Evolutionary conservation across 2,888 invertebrate genomes (phyloP).

Genomic region (Acanthosepion lycidas): DNA sequence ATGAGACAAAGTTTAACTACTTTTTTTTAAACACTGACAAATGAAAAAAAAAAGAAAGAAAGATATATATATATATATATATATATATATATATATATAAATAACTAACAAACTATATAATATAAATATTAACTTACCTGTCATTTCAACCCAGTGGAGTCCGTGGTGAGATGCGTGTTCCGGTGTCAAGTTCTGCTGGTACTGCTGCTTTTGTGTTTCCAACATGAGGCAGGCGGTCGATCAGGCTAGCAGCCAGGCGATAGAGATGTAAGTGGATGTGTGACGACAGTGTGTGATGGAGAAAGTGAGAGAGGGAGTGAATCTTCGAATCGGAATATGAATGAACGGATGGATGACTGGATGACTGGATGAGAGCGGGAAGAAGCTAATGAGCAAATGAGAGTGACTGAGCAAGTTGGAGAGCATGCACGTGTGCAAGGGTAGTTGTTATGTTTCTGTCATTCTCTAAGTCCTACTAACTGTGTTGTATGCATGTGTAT

Average conservation of each 20-base stretch:
- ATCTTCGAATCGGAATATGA: too few relatives aligned
- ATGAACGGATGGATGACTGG: not conserved
- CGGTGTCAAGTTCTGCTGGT: not conserved
- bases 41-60: not conserved
- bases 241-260: conserved; percentile 33
- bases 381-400: not conserved
- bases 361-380: not conserved
- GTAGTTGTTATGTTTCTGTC: not conserved
- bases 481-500: not conserved
- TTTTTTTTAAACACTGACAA: not conserved
- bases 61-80: too few relatives aligned
- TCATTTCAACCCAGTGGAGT: conserved; percentile 6
- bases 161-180: not conserved
- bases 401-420: not conserved
- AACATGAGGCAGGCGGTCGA: not conserved
- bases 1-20: not conserved
- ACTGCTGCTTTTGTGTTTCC: conserved; percentile 17
- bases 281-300: not conserved
- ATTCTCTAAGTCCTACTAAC: not conserved
- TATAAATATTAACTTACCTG: conserved; percentile 33
- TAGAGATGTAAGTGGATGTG: not conserved
- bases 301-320: not conserved
- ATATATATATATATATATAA: not conserved
- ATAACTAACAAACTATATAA: not conserved
- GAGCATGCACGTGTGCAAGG: not conserved